These are phyloP conservation scores for Oryzias celebensis DNA, from an alignment of 2,113 vertebrate species.

Conservation along the genomic window DNA sequence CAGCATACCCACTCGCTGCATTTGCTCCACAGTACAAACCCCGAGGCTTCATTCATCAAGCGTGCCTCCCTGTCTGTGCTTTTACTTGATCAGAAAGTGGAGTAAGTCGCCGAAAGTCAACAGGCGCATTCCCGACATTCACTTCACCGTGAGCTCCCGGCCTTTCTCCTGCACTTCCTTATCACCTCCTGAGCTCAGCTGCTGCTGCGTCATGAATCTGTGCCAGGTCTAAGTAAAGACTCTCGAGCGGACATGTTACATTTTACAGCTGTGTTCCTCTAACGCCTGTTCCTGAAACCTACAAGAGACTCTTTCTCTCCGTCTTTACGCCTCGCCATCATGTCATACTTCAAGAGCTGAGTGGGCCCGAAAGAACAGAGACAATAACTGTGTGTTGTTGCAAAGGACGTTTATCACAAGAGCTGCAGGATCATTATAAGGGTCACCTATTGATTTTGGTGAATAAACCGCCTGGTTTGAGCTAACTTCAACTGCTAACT, in stretches of 20 bases:
- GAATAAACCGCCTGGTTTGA: not conserved
- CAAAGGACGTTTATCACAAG: not conserved
- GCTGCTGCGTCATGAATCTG: slow-evolving; percentile 20
- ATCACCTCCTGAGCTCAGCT: slow-evolving; percentile 20
- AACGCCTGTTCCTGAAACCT: slow-evolving; percentile 25
- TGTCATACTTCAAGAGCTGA: slow-evolving; percentile 2
- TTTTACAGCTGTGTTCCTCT: slow-evolving; percentile 56
- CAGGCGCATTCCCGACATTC: slow-evolving; percentile 29
- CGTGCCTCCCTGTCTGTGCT: slow-evolving; percentile 32
- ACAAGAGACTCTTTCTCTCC: slow-evolving; percentile 11
- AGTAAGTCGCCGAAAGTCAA: slow-evolving; percentile 21
- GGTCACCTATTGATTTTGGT: not conserved
- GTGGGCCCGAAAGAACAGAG: slow-evolving; percentile 20
- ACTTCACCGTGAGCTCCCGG: not conserved
- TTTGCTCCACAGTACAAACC: slow-evolving; percentile 34
- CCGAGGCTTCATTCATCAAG: slow-evolving; percentile 44
- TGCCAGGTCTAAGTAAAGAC: slow-evolving; percentile 52
- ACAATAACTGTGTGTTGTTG: slow-evolving; percentile 11
- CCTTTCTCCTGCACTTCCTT: slow-evolving; percentile 34
- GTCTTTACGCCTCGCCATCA: slow-evolving; percentile 9
- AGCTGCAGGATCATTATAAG: not conserved
- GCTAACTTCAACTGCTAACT: too few relatives aligned
- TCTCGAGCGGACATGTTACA: slow-evolving; percentile 56
- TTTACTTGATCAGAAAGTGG: too few relatives aligned
- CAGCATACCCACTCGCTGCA: slow-evolving; percentile 40